Base-by-base conservation (phyloP, 2,888 invertebrate species). In the Oxytorus armatus region DNA sequence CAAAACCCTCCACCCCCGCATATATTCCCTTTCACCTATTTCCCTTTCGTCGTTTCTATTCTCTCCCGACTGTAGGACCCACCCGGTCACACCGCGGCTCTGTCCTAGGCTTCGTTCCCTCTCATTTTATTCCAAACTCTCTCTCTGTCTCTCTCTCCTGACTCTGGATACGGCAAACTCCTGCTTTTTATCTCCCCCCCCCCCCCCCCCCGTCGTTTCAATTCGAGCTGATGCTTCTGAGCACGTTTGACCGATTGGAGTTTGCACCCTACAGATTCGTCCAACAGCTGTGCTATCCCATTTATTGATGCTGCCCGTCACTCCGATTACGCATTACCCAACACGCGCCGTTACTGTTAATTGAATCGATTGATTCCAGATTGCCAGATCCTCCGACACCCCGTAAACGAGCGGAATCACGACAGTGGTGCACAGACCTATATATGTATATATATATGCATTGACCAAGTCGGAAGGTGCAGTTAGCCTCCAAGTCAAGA, bases 291-390 rank as follows among this genome's bases (percentile, higher is more conserved):
- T 87, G 75, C 84, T 70, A 75, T 82, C 85, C n/a, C 82, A 84
- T 88, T 86, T n/a, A n/a, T n/a, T 85, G 86, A 88, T 82, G 79
- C 85, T 82, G 83, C 85, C 86, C 86, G 85, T 88, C 87, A 86
- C 83, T 85, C 85, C 84, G 79, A 85, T 68, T 79, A 78, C 84
- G 85, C 84, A 84, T 89, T 87, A 87, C 87, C 86, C 83, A 68
- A 55, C 65, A 65, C 83, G 83, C 82, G 83, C 82, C 85, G 88
- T 85, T 86, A 86, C 87, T 85, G 88, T 89, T 89, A 89, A 90
- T 90, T 89, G 88, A 88, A 88, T 89, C 87, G 89, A 89, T 90
- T 84, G 86, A 85, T 87, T 85, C 84, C 86, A 82, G 80, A 83
- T 85, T 81, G 84, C 29, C 82, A 82, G 82, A 85, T 82, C 78